Conservation (phyloP, 2,797 vertebrate species). For the Scyliorhinus canicula region DNA sequence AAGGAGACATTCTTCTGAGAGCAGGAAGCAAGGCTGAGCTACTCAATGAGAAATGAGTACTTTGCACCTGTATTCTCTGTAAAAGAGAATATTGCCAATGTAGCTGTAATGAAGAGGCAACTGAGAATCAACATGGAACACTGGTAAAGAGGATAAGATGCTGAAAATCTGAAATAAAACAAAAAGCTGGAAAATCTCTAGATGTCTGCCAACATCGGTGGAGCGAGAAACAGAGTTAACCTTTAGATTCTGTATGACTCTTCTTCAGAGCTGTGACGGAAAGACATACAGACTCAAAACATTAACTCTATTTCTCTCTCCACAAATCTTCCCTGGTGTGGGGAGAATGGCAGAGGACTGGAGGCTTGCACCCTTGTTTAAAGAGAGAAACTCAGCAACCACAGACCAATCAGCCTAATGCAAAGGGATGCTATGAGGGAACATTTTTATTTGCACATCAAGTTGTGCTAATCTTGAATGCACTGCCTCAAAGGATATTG, state of each 20-base stretch:
- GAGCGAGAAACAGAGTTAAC: not conserved
- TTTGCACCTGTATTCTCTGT: not conserved
- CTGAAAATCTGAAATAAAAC: too few relatives aligned
- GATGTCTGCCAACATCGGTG: too few relatives aligned
- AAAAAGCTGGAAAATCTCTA: too few relatives aligned
- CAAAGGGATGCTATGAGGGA: not conserved
- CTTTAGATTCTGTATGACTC: too few relatives aligned
- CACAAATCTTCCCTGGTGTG: not conserved
- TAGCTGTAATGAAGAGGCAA: not conserved
- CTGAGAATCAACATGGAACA: not conserved
- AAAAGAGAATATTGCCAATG: not conserved
- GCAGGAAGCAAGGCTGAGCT: not conserved
- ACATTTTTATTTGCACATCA: not conserved
- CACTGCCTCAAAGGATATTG: not conserved
- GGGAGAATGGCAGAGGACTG: not conserved
- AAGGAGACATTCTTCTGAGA: too few relatives aligned
- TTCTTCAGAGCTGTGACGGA: too few relatives aligned
- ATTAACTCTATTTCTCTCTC: too few relatives aligned
- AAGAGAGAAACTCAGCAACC: not conserved
- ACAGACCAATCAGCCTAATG: not conserved
- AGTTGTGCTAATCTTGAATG: not conserved
- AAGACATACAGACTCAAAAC: too few relatives aligned
- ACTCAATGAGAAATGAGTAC: not conserved
- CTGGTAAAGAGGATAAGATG: too few relatives aligned
- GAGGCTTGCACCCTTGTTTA: not conserved